phyloP scores from a whole-genome alignment of 2,888 invertebrate species.

The Hydriomena furcata region DNA sequence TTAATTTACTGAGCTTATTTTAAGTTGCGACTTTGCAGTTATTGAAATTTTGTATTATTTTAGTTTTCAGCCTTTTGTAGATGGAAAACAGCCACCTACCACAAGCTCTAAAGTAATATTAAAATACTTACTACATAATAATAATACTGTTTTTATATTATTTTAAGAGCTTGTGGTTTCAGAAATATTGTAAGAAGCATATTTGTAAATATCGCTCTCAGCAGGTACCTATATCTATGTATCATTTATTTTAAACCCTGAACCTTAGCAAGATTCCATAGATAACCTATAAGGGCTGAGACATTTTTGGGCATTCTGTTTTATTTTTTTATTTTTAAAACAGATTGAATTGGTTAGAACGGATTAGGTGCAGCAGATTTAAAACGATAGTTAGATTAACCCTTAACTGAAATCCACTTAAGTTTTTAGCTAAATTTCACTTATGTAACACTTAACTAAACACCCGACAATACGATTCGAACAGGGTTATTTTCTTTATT shows the following conservation, averaged over 20 bases:
- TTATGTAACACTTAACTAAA: no score
- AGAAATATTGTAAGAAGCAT: background rate
- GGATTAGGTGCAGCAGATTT: constrained; percentile 64
- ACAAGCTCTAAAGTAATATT: no score
- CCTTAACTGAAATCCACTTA: no score
- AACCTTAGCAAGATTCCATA: background rate
- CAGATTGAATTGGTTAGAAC: constrained; percentile 48
- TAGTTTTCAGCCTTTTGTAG: constrained; percentile 7
- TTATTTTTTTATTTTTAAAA: constrained; percentile 25
- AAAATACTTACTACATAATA: no score
- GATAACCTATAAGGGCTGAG: constrained; percentile 1
- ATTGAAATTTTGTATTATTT: constrained; percentile 4
- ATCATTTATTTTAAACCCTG: constrained; percentile 3
- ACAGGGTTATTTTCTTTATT: background rate
- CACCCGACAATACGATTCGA: background rate
- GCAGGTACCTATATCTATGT: no score
- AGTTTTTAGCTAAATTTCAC: no score
- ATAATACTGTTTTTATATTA: no score
- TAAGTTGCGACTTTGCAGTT: constrained; percentile 16
- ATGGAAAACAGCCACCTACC: no score
- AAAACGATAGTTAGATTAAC: constrained; percentile 20
- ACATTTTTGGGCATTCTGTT: constrained; percentile 27
- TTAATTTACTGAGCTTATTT: constrained; percentile 53
- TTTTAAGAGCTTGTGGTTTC: no score
- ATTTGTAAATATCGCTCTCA: constrained; percentile 11